Base-by-base conservation (phyloP, 2,113 vertebrate genomes). In the Percina caprodes region DNA sequence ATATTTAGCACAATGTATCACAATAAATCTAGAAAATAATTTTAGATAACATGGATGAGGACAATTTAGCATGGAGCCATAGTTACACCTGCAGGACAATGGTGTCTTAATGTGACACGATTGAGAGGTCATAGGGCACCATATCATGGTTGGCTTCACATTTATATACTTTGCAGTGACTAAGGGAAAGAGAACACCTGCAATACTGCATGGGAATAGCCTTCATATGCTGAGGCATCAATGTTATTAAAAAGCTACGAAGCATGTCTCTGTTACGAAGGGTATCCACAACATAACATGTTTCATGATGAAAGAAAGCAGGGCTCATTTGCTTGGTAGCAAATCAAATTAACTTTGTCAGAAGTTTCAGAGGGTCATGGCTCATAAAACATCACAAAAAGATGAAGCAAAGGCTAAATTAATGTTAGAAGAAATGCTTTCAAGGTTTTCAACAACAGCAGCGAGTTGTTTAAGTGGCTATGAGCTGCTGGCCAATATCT, bases 361-460 rank as follows among this genome's bases (percentile, higher is more conserved):
- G 82, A 88, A 70, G 74, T 84, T 80, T 74, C 70, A 86, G 46
- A 77, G 42, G 21, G 66, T 46, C 72, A 45, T 6, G 79, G 77
- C 66, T 91, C 81, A 80, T 91, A 91, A 92, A 91, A 89, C 85
- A 81, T 84, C 66, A 83, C 58, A 81, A 79, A 87, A 87, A 80
- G 59, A 74, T 74, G 78, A 79, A 92, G 63, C 62, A 74, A 58
- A 33, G 62, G 14, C 26, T 68, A 56, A 84, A 69, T 84, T 46
- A 65, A 78, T 75, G 46, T 35, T 48, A 42, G 51, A 65, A 63
- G 42, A 59, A 74, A 23, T 14, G 18, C 35, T 19, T 55, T 59
- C 3, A 45, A 26, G 48, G 19, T 45, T 72, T 67, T 69, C 15
- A 24, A 55, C 26, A 49, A 46, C 58, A 35, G 51, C 45, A 52